Conservation (phyloP, 30 jellyfish, hydroid and myxozoan genomes). For the Morbakka virulenta region DNA sequence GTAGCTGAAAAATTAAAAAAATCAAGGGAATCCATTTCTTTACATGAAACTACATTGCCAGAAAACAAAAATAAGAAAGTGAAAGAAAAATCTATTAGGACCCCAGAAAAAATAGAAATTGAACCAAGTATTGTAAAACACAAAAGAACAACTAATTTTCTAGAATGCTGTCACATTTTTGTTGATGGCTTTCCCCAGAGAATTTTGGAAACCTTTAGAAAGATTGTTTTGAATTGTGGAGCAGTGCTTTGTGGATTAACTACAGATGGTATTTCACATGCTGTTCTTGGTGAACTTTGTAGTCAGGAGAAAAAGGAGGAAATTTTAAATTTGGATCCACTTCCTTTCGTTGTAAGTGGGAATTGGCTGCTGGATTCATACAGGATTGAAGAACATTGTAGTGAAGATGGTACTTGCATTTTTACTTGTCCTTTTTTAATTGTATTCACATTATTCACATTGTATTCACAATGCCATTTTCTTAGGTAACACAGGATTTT, state of each 20-base stretch:
- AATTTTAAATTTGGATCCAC: slow-evolving; percentile 30
- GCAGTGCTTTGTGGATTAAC: slow-evolving; percentile 62
- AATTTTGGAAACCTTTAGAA: slow-evolving; percentile 42
- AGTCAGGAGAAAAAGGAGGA: slow-evolving; percentile 24
- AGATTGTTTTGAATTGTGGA: slow-evolving; percentile 78
- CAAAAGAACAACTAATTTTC: slow-evolving; percentile 18
- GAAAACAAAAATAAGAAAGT: not conserved
- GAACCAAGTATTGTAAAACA: not conserved
- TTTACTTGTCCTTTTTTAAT: too few species aligned
- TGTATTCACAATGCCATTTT: too few species aligned
- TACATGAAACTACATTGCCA: not conserved
- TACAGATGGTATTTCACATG: slow-evolving; percentile 72
- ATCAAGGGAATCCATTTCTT: slow-evolving; percentile 8
- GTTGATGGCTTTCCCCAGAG: slow-evolving; percentile 46
- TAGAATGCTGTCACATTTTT: slow-evolving; percentile 83
- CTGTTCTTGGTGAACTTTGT: slow-evolving; percentile 56
- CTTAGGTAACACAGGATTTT: too few species aligned
- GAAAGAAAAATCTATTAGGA: not conserved
- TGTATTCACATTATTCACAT: too few species aligned
- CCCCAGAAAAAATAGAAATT: not conserved
- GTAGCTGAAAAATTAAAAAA: slow-evolving; percentile 70
- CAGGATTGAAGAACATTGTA: slow-evolving; percentile 22
- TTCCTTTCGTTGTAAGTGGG: slow-evolving; percentile 84
- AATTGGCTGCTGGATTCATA: slow-evolving; percentile 86
- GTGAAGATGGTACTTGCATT: slow-evolving; percentile 68